Percentiles rank a stretch among this genome's conserved stretches.
Evolutionary conservation across 2,888 invertebrate genomes (phyloP).

Genomic region (Caenorhabditis virilis): DNA sequence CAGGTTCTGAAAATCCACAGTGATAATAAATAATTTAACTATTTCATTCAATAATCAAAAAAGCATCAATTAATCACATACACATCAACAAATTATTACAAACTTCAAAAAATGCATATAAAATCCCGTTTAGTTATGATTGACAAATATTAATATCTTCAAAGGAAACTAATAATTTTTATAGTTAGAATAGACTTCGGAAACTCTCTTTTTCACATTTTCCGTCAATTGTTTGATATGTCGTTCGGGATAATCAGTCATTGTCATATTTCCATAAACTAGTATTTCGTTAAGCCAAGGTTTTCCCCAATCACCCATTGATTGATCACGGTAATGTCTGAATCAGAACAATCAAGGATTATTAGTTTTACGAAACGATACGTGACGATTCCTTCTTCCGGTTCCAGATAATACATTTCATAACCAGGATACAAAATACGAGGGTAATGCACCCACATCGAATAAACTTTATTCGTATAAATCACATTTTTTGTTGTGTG

Average conservation of each 20-base stretch:
- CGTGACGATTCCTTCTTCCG: constrained; percentile 27
- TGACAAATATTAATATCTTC: too few relatives aligned
- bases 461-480: constrained; percentile 17
- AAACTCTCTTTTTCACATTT: constrained; percentile 14
- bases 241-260: constrained; percentile 14
- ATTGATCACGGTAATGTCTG: constrained; percentile 29
- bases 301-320: constrained; percentile 18
- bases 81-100: too few relatives aligned
- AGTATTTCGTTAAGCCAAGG: constrained; percentile 10
- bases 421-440: constrained; percentile 2
- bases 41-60: too few relatives aligned
- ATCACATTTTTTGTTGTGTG: constrained; percentile 36
- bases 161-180: too few relatives aligned
- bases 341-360: not conserved
- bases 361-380: not conserved
- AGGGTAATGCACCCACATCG: constrained; percentile 1
- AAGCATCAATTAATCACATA: too few relatives aligned
- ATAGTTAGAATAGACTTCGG: constrained; percentile 12
- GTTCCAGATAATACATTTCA: constrained; percentile 1
- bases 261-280: constrained; percentile 12
- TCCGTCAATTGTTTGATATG: constrained; percentile 7
- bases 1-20: too few relatives aligned
- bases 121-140: too few relatives aligned
- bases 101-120: too few relatives aligned
- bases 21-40: too few relatives aligned